These are phyloP conservation scores for Edolisoma coerulescens DNA, from an alignment of 2,113 vertebrate species.

Conservation along the genomic window DNA sequence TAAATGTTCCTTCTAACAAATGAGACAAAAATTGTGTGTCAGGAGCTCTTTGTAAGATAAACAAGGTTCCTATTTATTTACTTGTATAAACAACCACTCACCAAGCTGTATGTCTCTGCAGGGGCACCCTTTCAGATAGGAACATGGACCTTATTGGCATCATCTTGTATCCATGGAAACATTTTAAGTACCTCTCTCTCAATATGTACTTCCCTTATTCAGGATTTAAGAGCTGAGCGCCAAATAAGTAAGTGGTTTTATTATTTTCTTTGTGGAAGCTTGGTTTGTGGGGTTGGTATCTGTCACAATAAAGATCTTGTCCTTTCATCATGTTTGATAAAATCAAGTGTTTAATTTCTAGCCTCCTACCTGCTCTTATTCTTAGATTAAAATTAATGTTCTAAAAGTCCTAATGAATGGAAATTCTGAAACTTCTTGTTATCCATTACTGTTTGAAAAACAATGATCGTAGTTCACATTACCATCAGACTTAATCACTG, in stretches of 20 bases:
- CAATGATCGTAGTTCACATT: background rate
- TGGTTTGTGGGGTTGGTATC: conserved; percentile 55
- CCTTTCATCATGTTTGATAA: conserved; percentile 66
- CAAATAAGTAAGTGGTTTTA: conserved; percentile 82
- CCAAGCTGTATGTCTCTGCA: conserved; percentile 69
- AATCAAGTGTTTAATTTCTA: conserved; percentile 60
- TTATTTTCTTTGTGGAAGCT: conserved; percentile 71
- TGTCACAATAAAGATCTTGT: conserved; percentile 65
- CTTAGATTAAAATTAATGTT: conserved; percentile 57
- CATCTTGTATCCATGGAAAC: conserved; percentile 92
- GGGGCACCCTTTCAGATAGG: conserved; percentile 78
- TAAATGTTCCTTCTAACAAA: conserved; percentile 8
- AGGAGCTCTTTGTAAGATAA: conserved; percentile 76
- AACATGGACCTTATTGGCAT: conserved; percentile 81
- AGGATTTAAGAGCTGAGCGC: conserved; percentile 75
- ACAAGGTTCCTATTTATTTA: conserved; percentile 79
- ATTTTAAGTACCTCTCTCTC: conserved; percentile 79
- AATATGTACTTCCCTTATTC: conserved; percentile 78
- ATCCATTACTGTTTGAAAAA: conserved; percentile 23
- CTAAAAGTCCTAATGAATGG: conserved; percentile 44
- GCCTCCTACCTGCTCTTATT: conserved; percentile 21
- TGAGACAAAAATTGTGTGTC: conserved; percentile 64
- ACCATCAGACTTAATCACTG: background rate
- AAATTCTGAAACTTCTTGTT: conserved; percentile 43
- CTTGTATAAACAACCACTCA: conserved; percentile 78